Conservation (phyloP, 2,888 invertebrate species). For the Dryomyza anilis region DNA sequence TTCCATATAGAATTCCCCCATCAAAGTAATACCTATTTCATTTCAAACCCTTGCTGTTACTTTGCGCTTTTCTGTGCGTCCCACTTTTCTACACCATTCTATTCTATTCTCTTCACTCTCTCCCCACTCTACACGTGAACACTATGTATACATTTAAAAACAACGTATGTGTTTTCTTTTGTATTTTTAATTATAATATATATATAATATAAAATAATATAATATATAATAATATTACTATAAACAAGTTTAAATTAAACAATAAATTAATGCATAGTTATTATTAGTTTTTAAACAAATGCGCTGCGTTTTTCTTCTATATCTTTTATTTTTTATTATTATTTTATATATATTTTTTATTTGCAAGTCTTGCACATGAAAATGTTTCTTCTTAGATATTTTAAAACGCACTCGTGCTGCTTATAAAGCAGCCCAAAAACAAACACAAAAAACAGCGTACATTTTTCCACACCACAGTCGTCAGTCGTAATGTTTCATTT, state of each 20-base stretch:
- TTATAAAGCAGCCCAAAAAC: too few relatives aligned
- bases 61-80: not conserved
- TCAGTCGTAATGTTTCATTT: not conserved
- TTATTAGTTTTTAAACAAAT: conserved; percentile 57
- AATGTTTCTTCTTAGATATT: too few relatives aligned
- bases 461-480: too few relatives aligned
- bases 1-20: too few relatives aligned
- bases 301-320: conserved; percentile 9
- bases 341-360: not conserved
- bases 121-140: not conserved
- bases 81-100: not conserved
- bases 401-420: too few relatives aligned
- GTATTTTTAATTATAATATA: conserved; percentile 22
- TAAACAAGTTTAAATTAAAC: conserved; percentile 46
- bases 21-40: not conserved
- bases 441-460: too few relatives aligned
- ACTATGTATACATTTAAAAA: conserved; percentile 4
- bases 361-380: not conserved
- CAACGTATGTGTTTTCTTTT: conserved; percentile 12
- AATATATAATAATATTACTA: conserved; percentile 44
- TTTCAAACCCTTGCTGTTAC: not conserved
- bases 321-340: not conserved
- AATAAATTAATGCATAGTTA: conserved; percentile 57
- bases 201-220: conserved; percentile 7
- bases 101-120: not conserved